These are phyloP conservation scores for Pan troglodytes DNA, from an alignment of 2,113 vertebrate species.

Conservation along the genomic window DNA sequence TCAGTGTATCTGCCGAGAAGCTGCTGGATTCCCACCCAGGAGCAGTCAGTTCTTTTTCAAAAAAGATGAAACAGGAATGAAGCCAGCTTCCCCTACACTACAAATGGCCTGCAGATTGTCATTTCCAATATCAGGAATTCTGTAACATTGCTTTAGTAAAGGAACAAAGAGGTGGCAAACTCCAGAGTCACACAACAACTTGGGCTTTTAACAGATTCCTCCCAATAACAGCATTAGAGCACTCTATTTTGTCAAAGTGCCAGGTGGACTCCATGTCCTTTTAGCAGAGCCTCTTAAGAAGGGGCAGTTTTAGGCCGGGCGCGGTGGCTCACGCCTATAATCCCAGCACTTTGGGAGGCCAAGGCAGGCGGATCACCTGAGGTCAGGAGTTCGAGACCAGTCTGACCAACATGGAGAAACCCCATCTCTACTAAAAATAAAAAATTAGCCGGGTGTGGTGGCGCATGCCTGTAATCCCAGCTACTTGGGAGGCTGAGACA, in stretches of 20 bases:
- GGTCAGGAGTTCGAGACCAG: too few relatives aligned
- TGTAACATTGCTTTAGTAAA: not conserved
- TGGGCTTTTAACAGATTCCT: not conserved
- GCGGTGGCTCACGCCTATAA: too few relatives aligned
- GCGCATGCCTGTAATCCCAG: too few relatives aligned
- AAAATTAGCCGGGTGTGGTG: too few relatives aligned
- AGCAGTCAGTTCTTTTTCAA: not conserved
- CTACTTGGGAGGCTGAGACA: too few relatives aligned
- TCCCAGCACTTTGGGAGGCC: too few relatives aligned
- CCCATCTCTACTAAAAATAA: too few relatives aligned
- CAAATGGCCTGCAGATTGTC: not conserved
- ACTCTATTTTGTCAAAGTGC: not conserved
- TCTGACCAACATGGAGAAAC: too few relatives aligned
- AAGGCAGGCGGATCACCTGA: too few relatives aligned
- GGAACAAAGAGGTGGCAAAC: not conserved
- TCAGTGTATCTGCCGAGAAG: not conserved
- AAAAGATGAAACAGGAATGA: conserved; percentile 25
- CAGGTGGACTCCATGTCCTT: not conserved
- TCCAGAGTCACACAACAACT: not conserved
- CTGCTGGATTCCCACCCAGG: not conserved
- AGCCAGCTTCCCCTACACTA: not conserved
- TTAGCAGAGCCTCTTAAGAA: not conserved
- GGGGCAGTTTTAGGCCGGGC: not conserved
- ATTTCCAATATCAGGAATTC: not conserved
- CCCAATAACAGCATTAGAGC: not conserved